These are phyloP conservation scores for Drosophila aff. DNA, from an alignment of 1,140 invertebrate species.

Conservation along the genomic window DNA sequence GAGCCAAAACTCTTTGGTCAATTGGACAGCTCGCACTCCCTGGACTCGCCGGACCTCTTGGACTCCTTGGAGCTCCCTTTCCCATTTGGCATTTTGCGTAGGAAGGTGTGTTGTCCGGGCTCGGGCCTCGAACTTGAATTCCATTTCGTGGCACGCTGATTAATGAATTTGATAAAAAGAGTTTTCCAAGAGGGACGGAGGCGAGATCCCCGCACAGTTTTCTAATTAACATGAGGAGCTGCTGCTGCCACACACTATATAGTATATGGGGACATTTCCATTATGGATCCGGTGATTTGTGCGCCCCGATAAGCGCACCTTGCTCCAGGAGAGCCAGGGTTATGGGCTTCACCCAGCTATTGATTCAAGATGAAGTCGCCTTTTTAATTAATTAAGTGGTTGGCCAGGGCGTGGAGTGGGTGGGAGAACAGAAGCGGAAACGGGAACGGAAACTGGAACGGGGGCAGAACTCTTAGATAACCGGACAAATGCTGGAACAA, in stretches of 20 bases:
- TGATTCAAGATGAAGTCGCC: constrained; percentile 50
- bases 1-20: constrained; percentile 57
- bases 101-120: constrained; percentile 56
- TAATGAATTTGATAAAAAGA: constrained; percentile 77
- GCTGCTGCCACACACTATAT: constrained; percentile 8
- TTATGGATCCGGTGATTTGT: constrained; percentile 73
- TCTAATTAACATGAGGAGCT: constrained; percentile 70
- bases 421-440: constrained; percentile 3
- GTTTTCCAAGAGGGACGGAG: constrained; percentile 33
- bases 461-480: constrained; percentile 26
- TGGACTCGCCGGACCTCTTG: neutral
- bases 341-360: constrained; percentile 47
- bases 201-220: constrained; percentile 50
- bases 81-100: constrained; percentile 8
- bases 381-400: constrained; percentile 60
- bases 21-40: constrained; percentile 31
- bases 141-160: constrained; percentile 62
- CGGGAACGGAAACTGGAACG: constrained; percentile 1
- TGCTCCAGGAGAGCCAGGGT: neutral
- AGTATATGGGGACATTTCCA: constrained; percentile 61
- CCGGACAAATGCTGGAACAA: constrained; percentile 58
- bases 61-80: neutral
- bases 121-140: constrained; percentile 39
- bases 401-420: neutral
- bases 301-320: constrained; percentile 65